phyloP scores from a whole-genome alignment of 1,140 invertebrate species.

The Agrilus planipennis region DNA sequence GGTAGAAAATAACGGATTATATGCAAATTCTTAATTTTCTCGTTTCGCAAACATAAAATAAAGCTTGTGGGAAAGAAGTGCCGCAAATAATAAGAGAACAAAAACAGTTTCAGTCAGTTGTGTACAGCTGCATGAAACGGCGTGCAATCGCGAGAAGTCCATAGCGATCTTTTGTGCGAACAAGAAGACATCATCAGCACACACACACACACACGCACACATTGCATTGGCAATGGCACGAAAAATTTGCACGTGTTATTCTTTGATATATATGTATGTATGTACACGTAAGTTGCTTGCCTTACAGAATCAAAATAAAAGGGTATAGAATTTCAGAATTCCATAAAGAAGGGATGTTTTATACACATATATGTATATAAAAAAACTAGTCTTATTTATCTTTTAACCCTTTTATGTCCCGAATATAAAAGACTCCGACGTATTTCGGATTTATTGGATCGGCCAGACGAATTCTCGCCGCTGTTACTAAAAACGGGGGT shows the following conservation, averaged over 20 bases:
- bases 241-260: slow-evolving; percentile 8
- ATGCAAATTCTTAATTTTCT: too few species aligned
- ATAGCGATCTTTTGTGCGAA: too few species aligned
- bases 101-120: too few species aligned
- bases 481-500: neutral
- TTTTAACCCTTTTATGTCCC: slow-evolving; percentile 14
- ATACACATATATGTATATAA: slow-evolving; percentile 6
- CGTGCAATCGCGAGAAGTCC: too few species aligned
- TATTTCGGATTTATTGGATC: slow-evolving; percentile 7
- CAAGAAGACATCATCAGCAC: too few species aligned
- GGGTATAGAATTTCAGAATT: slow-evolving; percentile 17
- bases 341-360: slow-evolving; percentile 11
- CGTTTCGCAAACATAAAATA: too few species aligned
- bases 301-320: slow-evolving; percentile 14
- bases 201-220: too few species aligned
- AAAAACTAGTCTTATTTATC: slow-evolving; percentile 17
- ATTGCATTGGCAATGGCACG: too few species aligned
- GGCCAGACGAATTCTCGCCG: slow-evolving; percentile 1
- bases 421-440: slow-evolving; percentile 8
- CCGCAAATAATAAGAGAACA: too few species aligned
- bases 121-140: too few species aligned
- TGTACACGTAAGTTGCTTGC: neutral
- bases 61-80: too few species aligned
- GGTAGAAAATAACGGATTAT: too few species aligned
- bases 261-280: slow-evolving; percentile 3